A percentile compares a stretch with the other conserved stretches of the same genome.
These are phyloP conservation scores for Apolygus lucorum DNA, from an alignment of 1,140 invertebrate genomes.

Conservation along the genomic window DNA sequence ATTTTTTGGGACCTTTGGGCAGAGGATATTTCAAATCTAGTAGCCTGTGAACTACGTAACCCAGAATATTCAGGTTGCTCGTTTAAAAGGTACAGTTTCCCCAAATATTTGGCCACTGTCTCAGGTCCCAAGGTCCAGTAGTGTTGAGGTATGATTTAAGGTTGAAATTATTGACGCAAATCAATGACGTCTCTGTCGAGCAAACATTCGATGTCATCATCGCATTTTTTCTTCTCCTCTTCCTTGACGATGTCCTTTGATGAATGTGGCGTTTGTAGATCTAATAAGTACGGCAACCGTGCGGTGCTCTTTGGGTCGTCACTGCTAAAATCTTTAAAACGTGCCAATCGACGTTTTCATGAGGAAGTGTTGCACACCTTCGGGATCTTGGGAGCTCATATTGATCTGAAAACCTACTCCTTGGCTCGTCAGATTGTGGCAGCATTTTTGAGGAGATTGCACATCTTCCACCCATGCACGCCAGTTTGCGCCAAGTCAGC, in stretches of 20 bases:
- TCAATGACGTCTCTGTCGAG: background rate
- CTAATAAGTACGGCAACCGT: background rate
- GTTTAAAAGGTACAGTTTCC: background rate
- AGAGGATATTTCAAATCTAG: constrained; percentile 47
- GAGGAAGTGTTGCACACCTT: no score
- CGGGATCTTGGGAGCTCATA: no score
- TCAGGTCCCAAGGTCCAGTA: background rate
- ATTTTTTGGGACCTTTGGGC: constrained; percentile 36
- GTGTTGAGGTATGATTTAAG: background rate
- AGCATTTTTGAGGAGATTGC: no score
- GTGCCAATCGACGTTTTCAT: no score
- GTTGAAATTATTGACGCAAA: background rate
- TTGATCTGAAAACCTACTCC: no score
- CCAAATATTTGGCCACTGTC: constrained; percentile 3
- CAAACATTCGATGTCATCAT: background rate
- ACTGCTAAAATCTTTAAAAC: no score
- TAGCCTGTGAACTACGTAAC: constrained; percentile 47
- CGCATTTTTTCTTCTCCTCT: background rate
- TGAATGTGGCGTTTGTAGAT: background rate
- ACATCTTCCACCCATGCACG: background rate
- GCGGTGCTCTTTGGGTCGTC: background rate
- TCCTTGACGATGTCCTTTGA: background rate
- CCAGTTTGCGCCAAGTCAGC: no score
- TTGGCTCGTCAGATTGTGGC: no score
- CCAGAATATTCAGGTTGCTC: constrained; percentile 43